Percentiles rank a stretch among this genome's conserved stretches.
Conservation (phyloP, 1,140 invertebrate species). For the Monomorium pharaonis region DNA sequence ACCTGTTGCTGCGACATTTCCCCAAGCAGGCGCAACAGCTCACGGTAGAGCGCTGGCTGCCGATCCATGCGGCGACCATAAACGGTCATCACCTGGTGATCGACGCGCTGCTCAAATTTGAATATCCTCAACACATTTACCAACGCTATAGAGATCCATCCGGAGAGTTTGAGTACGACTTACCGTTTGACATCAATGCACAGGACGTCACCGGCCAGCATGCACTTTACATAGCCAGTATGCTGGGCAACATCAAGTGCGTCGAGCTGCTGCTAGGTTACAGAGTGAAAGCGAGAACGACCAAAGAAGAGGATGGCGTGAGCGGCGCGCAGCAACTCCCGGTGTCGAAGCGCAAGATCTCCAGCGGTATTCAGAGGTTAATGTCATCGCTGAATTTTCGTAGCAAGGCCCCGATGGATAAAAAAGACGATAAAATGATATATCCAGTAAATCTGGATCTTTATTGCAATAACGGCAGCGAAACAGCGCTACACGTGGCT, state of each 20-base stretch:
- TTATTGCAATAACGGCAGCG: slow-evolving; percentile 90
- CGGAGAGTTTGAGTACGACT: slow-evolving; percentile 92
- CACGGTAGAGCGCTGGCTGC: slow-evolving; percentile 96
- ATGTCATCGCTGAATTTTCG: slow-evolving; percentile 92
- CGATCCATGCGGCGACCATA: slow-evolving; percentile 96
- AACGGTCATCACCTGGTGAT: slow-evolving; percentile 93
- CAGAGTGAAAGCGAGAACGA: slow-evolving; percentile 88
- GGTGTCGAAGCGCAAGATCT: slow-evolving; percentile 91
- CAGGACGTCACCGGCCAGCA: slow-evolving; percentile 96
- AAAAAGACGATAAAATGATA: slow-evolving; percentile 86
- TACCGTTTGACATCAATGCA: slow-evolving; percentile 96
- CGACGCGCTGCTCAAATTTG: slow-evolving; percentile 92
- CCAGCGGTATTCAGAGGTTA: slow-evolving; percentile 94
- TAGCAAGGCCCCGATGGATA: slow-evolving; percentile 81
- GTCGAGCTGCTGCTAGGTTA: slow-evolving; percentile 92
- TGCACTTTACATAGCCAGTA: slow-evolving; percentile 94
- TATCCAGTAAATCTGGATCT: slow-evolving; percentile 91
- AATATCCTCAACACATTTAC: slow-evolving; percentile 90
- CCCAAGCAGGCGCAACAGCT: slow-evolving; percentile 90
- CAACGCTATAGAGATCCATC: slow-evolving; percentile 87
- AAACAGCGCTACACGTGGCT: slow-evolving; percentile 92
- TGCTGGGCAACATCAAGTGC: slow-evolving; percentile 92
- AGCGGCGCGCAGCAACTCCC: slow-evolving; percentile 76
- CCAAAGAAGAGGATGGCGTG: slow-evolving; percentile 82
- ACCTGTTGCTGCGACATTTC: slow-evolving; percentile 90